Base-by-base conservation (phyloP, 2,888 invertebrate genomes). In the Esperia sulphurella region DNA sequence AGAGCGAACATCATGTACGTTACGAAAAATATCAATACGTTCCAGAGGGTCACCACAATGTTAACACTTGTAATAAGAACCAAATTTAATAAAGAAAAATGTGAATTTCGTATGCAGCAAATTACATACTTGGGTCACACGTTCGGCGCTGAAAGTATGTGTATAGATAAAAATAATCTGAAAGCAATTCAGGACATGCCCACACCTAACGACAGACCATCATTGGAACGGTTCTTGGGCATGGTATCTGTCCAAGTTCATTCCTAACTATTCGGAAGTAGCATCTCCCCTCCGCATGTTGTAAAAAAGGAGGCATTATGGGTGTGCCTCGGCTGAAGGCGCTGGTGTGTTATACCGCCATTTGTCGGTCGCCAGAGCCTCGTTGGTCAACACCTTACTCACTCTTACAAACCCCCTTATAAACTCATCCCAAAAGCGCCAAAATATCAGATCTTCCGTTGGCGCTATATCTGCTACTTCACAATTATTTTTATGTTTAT, bases 191-290 rank as follows among this genome's bases (percentile, higher is more conserved):
- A 45, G 9, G 46, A 49, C 3, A 54, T 51, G 53, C 48, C 50
- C 0, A 12, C 42, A 8, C 53, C 53, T 6, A 14, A 13, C 0
- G 50, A 53, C 12, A 40, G 38, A 8, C 46, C 50, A n/a, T 45
- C 47, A 3, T 40, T 53, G 10, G 46, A 53, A 39, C 35, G 51
- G 13, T 54, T 54, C 33, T 21, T 54, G 8, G 50, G 52, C 0
- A 46, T 55, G 49, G 44, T 55, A 50, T 43, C 21, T 52, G 4
- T 48, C 45, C 0, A 53, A 54, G 30, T 54, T 57, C 43, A 51
- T 57, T 14, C 45, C 52, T 3, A 39, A 52, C 21, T 53, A 49
- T 38, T 48, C 53, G 1, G 44, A 49, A 14, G 37, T 8, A 4
- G 49, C 43, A 14, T 14, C 12, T 8, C 48, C 50, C 14, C 8